Conservation (phyloP, 2,888 invertebrate genomes). For the Troides oblongomaculatus region DNA sequence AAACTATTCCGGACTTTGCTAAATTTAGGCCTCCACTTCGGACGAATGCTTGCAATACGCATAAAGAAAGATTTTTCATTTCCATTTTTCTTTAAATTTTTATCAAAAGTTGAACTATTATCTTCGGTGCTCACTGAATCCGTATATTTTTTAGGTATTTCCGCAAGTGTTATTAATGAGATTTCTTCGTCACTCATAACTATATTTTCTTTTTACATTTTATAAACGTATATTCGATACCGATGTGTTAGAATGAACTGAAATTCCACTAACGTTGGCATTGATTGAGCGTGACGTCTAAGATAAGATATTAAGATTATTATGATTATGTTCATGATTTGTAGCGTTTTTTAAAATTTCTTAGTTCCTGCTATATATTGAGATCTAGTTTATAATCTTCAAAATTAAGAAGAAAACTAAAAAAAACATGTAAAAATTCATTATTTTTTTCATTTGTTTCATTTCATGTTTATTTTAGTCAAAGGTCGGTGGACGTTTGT, state of each 20-base stretch:
- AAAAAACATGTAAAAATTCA: too few relatives aligned
- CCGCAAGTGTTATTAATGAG: constrained; percentile 47
- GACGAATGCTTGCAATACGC: constrained; percentile 49
- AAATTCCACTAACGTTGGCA: constrained; percentile 59
- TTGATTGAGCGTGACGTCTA: constrained; percentile 73
- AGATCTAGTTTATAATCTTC: not conserved
- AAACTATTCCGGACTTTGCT: constrained; percentile 52
- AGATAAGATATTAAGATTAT: constrained; percentile 68
- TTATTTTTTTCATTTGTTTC: too few relatives aligned
- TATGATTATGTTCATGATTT: constrained; percentile 57
- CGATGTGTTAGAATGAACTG: constrained; percentile 46
- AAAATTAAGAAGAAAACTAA: too few relatives aligned
- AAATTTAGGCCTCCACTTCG: constrained; percentile 51
- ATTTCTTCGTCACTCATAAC: constrained; percentile 64
- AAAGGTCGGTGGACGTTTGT: too few relatives aligned
- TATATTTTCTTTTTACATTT: constrained; percentile 49
- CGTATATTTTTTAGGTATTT: constrained; percentile 44
- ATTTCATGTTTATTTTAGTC: too few relatives aligned
- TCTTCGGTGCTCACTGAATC: constrained; percentile 43
- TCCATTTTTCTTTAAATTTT: constrained; percentile 28
- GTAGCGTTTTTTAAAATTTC: constrained; percentile 23
- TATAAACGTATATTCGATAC: constrained; percentile 45
- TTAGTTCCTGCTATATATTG: constrained; percentile 3
- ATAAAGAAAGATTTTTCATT: constrained; percentile 40
- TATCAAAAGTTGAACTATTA: constrained; percentile 26